Evolutionary conservation across 2,113 vertebrate genomes (phyloP).

Genomic region (Amia ocellicauda): DNA sequence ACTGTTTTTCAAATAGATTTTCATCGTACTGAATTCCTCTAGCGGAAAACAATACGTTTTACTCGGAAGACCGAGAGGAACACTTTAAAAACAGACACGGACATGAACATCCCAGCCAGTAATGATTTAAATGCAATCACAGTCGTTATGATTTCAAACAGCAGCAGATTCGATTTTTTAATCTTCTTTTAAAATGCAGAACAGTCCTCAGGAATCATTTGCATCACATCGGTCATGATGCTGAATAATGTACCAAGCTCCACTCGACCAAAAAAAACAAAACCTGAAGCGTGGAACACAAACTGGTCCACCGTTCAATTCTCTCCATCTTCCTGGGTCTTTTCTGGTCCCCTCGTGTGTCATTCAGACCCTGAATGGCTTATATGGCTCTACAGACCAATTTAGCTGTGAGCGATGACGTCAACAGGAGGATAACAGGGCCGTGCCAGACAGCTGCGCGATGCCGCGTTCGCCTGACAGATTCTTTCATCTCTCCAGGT

Average conservation of each 20-base stretch:
- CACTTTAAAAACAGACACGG: too few species aligned
- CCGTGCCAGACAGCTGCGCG: conserved; percentile 11
- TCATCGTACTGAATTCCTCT: too few species aligned
- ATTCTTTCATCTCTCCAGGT: background rate
- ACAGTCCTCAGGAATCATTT: background rate
- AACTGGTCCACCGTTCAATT: background rate
- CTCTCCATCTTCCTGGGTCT: too few species aligned
- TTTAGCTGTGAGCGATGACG: background rate
- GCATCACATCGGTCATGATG: conserved; percentile 1
- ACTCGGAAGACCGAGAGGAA: too few species aligned
- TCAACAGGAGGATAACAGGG: conserved; percentile 11
- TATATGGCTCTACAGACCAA: conserved; percentile 3
- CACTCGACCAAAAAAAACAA: background rate
- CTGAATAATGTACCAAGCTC: conserved; percentile 2
- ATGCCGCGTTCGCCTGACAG: background rate
- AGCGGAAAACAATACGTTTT: too few species aligned
- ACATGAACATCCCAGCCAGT: too few species aligned
- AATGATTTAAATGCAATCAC: too few species aligned
- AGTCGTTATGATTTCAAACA: too few species aligned
- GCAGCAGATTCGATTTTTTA: too few species aligned
- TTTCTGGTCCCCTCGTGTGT: too few species aligned
- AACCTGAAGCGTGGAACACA: background rate
- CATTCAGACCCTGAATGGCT: conserved; percentile 10
- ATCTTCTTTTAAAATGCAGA: too few species aligned
- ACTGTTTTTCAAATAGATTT: too few species aligned